Percentiles rank a stretch among this genome's conserved stretches.
phyloP scores from a whole-genome alignment of 1,140 invertebrate genomes.

The Pantala flavescens region DNA sequence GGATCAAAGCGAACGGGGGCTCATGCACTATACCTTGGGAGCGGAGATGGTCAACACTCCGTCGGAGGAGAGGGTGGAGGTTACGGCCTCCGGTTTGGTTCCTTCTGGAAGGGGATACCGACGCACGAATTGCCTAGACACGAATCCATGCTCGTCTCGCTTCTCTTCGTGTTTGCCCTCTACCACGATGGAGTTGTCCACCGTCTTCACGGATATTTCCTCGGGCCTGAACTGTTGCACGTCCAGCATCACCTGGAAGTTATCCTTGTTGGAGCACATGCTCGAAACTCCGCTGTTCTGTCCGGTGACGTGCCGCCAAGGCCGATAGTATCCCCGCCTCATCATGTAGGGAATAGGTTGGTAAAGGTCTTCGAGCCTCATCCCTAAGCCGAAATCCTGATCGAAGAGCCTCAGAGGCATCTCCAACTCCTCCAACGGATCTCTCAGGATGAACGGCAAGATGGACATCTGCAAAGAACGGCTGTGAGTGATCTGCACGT shows the following conservation, averaged over 20 bases:
- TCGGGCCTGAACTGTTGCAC: slow-evolving; percentile 77
- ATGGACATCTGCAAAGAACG: too few species aligned
- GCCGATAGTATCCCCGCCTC: slow-evolving; percentile 18
- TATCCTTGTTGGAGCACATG: neutral
- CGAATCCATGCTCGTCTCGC: slow-evolving; percentile 63
- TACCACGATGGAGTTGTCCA: slow-evolving; percentile 66
- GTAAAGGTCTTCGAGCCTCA: slow-evolving; percentile 26
- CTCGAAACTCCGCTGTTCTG: slow-evolving; percentile 12
- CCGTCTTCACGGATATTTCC: slow-evolving; percentile 79
- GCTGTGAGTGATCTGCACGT: too few species aligned
- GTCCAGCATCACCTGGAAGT: slow-evolving; percentile 60
- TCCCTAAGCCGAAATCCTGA: slow-evolving; percentile 29
- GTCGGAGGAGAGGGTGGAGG: slow-evolving; percentile 34
- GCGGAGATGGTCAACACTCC: slow-evolving; percentile 36
- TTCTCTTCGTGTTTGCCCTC: slow-evolving; percentile 77
- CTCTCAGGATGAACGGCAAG: too few species aligned
- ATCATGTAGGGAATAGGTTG: neutral
- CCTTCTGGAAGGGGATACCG: slow-evolving; percentile 45
- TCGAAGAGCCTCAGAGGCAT: slow-evolving; percentile 30
- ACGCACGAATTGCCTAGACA: slow-evolving; percentile 64
- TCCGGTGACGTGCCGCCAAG: slow-evolving; percentile 18
- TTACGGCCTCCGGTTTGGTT: slow-evolving; percentile 32
- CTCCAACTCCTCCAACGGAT: slow-evolving; percentile 29
- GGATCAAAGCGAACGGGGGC: too few species aligned
- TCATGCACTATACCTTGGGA: slow-evolving; percentile 24